Percentiles rank a stretch among this genome's conserved stretches.
Evolutionary conservation across 2,797 vertebrate species (phyloP).

Genomic region (Acipenser oxyrinchus): DNA sequence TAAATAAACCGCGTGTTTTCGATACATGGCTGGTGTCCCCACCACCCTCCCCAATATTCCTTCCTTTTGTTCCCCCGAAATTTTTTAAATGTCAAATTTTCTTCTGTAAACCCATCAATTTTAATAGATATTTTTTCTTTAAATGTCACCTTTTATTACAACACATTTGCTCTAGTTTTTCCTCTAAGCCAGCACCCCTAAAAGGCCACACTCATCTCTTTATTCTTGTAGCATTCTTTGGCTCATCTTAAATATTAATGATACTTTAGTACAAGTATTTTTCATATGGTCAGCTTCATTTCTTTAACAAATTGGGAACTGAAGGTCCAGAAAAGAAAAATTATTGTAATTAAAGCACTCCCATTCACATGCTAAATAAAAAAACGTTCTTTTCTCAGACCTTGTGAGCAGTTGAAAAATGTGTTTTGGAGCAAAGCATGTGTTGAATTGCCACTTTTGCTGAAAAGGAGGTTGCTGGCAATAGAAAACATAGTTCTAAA

Average conservation of each 20-base stretch:
- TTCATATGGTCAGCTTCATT: constrained; percentile 28
- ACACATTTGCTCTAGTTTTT: constrained; percentile 1
- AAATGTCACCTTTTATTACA: not conserved
- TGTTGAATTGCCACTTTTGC: no score
- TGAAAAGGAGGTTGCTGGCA: no score
- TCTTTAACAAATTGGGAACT: constrained; percentile 19
- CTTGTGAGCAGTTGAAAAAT: no score
- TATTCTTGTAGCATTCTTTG: not conserved
- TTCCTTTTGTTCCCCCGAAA: no score
- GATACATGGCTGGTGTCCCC: no score
- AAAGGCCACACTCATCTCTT: not conserved
- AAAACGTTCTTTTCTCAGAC: no score
- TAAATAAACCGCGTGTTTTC: no score
- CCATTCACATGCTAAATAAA: constrained; percentile 30
- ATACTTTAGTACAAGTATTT: not conserved
- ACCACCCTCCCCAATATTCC: no score
- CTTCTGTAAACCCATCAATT: not conserved
- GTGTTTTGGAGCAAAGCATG: no score
- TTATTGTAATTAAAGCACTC: constrained; percentile 7
- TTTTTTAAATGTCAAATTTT: no score
- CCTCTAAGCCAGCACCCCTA: constrained; percentile 1
- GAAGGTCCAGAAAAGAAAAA: constrained; percentile 18
- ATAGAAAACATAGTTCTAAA: no score
- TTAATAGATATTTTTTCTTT: not conserved
- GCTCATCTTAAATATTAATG: not conserved